Percentiles rank a stretch among this genome's conserved stretches.
Evolutionary conservation across 2,888 invertebrate genomes (phyloP).

Genomic region (Nymphalis c-album): DNA sequence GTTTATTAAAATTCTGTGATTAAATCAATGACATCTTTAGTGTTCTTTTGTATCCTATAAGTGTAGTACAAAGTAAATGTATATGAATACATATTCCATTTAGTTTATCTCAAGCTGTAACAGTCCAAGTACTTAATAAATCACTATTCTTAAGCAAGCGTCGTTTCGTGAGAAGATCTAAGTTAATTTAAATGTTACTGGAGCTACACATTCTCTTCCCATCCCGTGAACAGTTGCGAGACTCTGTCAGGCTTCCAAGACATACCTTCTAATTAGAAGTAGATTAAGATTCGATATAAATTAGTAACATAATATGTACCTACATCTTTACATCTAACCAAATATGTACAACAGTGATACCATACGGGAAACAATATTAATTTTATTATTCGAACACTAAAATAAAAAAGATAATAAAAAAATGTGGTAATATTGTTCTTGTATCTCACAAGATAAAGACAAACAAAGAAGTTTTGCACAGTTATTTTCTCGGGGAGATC

Average conservation of each 20-base stretch:
- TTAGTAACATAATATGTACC: not conserved
- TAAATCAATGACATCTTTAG: too few species aligned
- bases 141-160: slow-evolving; percentile 10
- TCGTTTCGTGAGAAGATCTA: slow-evolving; percentile 15
- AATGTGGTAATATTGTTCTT: slow-evolving; percentile 17
- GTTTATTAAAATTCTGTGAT: too few species aligned
- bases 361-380: too few species aligned
- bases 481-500: slow-evolving; percentile 76
- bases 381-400: not conserved
- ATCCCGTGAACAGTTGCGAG: slow-evolving; percentile 17
- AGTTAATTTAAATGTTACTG: slow-evolving; percentile 37
- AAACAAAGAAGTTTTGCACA: slow-evolving; percentile 68
- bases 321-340: not conserved
- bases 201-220: slow-evolving; percentile 8
- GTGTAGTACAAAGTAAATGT: too few species aligned
- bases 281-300: slow-evolving; percentile 14
- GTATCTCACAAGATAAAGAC: slow-evolving; percentile 53
- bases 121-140: not conserved
- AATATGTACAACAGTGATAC: not conserved
- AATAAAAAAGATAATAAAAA: slow-evolving; percentile 20
- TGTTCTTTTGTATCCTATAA: too few species aligned
- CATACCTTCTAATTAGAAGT: slow-evolving; percentile 18
- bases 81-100: not conserved
- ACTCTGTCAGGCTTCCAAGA: slow-evolving; percentile 16
- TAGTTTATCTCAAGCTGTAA: not conserved